Conservation (phyloP, 2,113 vertebrate species). For the Fregetta grallaria region DNA sequence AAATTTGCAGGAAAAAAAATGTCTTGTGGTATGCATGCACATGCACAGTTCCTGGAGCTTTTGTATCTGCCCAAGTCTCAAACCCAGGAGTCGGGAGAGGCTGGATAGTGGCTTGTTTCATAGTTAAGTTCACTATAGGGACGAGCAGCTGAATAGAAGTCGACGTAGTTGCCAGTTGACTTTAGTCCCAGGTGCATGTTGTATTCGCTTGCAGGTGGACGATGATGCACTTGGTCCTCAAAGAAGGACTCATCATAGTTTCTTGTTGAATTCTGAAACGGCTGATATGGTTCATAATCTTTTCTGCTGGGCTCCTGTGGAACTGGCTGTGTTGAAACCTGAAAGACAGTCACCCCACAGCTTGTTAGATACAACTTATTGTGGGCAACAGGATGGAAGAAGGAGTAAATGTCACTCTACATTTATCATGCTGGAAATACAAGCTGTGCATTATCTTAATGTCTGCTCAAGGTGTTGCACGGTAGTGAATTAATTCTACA, state of each 20-base stretch:
- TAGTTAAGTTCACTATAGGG: conserved; percentile 99
- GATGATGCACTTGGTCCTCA: conserved; percentile 89
- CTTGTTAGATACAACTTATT: not conserved
- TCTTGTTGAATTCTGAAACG: conserved; percentile 92
- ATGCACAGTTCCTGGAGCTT: conserved; percentile 87
- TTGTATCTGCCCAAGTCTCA: conserved; percentile 73
- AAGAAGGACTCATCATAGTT: conserved; percentile 94
- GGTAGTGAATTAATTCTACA: not conserved
- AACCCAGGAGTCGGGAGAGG: conserved; percentile 99
- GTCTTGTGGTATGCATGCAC: conserved; percentile 96
- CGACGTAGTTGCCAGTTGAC: conserved; percentile 98
- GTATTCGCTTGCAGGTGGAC: conserved; percentile 88
- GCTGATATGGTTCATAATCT: conserved; percentile 94
- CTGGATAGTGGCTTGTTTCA: conserved; percentile 99
- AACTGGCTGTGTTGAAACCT: conserved; percentile 90
- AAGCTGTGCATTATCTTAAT: not conserved
- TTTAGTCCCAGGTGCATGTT: conserved; percentile 99
- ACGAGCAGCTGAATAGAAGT: conserved; percentile 99
- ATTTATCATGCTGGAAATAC: not conserved
- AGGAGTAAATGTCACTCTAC: not conserved
- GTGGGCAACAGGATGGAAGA: not conserved
- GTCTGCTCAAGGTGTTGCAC: not conserved
- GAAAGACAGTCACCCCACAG: not conserved
- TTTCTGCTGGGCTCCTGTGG: conserved; percentile 92
- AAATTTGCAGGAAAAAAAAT: conserved; percentile 83